A percentile compares a stretch with the other conserved stretches of the same genome.
Conservation (phyloP, 2,797 vertebrate species). For the Cossypha polioptera region DNA sequence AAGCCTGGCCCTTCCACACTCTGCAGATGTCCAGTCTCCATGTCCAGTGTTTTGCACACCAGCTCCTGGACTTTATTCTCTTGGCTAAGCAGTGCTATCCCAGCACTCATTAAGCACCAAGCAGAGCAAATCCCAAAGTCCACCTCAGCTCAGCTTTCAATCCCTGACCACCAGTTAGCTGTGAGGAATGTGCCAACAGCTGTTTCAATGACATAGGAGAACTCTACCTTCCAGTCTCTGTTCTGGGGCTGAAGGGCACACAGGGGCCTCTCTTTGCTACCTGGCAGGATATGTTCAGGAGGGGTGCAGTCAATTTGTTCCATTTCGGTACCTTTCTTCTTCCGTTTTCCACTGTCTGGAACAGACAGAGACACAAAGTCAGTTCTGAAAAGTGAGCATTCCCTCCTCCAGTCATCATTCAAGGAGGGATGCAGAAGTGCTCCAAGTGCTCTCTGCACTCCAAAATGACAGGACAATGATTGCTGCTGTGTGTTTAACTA, state of each 20-base stretch:
- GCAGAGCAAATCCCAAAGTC: conserved; percentile 59
- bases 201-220: neutral
- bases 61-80: conserved; percentile 50
- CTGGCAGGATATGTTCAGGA: conserved; percentile 95
- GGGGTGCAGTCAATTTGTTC: conserved; percentile 99
- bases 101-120: neutral
- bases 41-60: neutral
- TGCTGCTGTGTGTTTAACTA: neutral
- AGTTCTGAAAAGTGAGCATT: neutral
- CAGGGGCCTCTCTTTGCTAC: conserved; percentile 93
- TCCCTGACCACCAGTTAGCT: neutral
- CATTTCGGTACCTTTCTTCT: conserved; percentile 93
- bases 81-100: neutral
- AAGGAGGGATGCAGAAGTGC: neutral
- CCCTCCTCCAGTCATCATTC: neutral
- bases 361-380: neutral
- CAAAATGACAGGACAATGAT: neutral
- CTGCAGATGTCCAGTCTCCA: neutral
- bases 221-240: conserved; percentile 95
- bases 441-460: neutral
- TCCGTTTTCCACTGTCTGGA: conserved; percentile 91
- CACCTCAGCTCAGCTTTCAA: neutral
- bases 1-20: neutral
- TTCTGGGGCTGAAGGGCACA: conserved; percentile 96
- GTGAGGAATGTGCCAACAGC: neutral